Percentiles rank a stretch among this genome's conserved stretches.
Evolutionary conservation across 2,888 invertebrate genomes (phyloP).

Genomic region (Acrocyrtus sp.): DNA sequence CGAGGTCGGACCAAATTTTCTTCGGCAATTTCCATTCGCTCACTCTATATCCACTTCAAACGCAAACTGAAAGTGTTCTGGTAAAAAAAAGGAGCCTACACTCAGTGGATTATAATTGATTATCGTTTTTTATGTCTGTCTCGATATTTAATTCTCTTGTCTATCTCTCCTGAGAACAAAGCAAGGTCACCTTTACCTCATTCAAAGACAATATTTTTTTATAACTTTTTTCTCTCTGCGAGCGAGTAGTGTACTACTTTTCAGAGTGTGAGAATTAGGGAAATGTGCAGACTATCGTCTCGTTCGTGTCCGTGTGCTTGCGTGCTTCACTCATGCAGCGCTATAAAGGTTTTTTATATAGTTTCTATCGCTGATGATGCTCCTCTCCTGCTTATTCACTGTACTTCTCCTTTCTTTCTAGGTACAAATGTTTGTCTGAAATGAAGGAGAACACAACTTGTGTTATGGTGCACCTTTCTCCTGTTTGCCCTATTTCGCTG

Average conservation of each 20-base stretch:
- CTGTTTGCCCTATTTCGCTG: constrained; percentile 19
- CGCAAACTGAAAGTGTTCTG: too few species aligned
- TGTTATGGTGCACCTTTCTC: constrained; percentile 30
- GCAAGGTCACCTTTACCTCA: constrained; percentile 50
- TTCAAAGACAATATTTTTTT: constrained; percentile 14
- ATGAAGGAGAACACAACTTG: constrained; percentile 15
- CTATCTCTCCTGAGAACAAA: constrained; percentile 20
- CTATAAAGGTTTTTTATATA: too few species aligned
- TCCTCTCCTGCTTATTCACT: neutral
- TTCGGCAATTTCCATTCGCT: neutral
- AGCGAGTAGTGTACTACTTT: neutral
- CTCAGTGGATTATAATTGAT: too few species aligned
- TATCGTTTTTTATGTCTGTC: too few species aligned
- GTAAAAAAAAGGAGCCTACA: too few species aligned
- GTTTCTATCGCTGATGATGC: too few species aligned
- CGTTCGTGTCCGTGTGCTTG: neutral
- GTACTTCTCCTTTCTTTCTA: neutral
- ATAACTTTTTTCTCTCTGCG: neutral
- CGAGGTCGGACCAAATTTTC: too few species aligned
- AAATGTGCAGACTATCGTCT: too few species aligned
- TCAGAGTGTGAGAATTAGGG: neutral
- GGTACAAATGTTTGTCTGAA: constrained; percentile 34
- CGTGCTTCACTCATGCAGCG: neutral
- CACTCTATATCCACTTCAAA: neutral
- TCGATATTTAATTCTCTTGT: too few species aligned